phyloP scores from a whole-genome alignment of 2,797 vertebrate species.

The Hemibagrus guttatus region DNA sequence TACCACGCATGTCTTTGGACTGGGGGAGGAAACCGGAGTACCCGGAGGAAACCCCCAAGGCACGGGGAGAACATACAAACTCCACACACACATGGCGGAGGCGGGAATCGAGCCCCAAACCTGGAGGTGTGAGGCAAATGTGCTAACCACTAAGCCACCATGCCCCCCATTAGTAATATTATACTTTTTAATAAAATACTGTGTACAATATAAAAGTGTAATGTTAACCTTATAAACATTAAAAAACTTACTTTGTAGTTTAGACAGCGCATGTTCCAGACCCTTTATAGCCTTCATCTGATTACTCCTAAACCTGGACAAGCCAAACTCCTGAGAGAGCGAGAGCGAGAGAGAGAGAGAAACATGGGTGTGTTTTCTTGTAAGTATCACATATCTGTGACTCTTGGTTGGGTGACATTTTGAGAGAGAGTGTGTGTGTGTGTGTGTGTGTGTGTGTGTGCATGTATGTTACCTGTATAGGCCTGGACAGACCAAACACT shows the following conservation, averaged over 20 bases:
- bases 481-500: constrained; percentile 68
- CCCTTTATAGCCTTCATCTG: constrained; percentile 68
- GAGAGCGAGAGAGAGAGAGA: not conserved
- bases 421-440: not conserved
- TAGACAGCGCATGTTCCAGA: constrained; percentile 64
- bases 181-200: no score
- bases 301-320: constrained; percentile 68
- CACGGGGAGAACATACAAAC: no score
- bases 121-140: no score
- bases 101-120: no score
- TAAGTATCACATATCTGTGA: not conserved
- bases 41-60: no score
- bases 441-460: not conserved
- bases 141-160: no score
- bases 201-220: not conserved
- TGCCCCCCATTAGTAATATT: not conserved
- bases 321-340: constrained; percentile 65
- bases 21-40: no score
- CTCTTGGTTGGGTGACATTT: not conserved
- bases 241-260: constrained; percentile 59
- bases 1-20: no score
- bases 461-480: constrained; percentile 65
- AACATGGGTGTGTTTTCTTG: not conserved
- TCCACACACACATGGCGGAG: no score
- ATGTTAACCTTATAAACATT: not conserved